phyloP scores from a whole-genome alignment of 2,888 invertebrate species.

The Macaria liturata region DNA sequence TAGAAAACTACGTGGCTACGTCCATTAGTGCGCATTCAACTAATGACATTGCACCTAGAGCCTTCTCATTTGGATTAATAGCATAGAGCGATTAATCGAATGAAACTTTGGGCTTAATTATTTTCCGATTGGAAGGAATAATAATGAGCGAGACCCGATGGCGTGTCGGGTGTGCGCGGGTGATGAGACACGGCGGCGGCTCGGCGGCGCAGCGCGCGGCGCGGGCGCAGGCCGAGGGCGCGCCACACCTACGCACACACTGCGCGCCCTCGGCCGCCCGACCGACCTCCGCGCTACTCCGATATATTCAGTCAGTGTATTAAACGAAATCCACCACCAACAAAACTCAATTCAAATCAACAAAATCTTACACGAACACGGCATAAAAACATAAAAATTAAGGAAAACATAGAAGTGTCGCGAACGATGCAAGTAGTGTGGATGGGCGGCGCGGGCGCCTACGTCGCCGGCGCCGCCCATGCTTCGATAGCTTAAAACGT shows the following conservation, averaged over 20 bases:
- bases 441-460: slow-evolving; percentile 74
- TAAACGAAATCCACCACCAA: slow-evolving; percentile 84
- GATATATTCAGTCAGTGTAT: slow-evolving; percentile 71
- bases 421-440: slow-evolving; percentile 76
- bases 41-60: slow-evolving; percentile 41
- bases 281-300: slow-evolving; percentile 42
- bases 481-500: slow-evolving; percentile 79
- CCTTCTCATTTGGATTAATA: slow-evolving; percentile 53
- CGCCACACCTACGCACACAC: slow-evolving; percentile 73
- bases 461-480: slow-evolving; percentile 72
- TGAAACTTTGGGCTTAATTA: slow-evolving; percentile 64
- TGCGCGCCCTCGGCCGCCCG: slow-evolving; percentile 55
- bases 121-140: slow-evolving; percentile 61
- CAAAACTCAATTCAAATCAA: slow-evolving; percentile 82
- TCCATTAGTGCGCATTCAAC: slow-evolving; percentile 23
- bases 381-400: slow-evolving; percentile 77
- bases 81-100: slow-evolving; percentile 64
- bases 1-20: slow-evolving; percentile 7
- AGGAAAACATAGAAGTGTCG: slow-evolving; percentile 81
- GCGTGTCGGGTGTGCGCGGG: slow-evolving; percentile 47
- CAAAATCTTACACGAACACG: slow-evolving; percentile 82
- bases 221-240: slow-evolving; percentile 51
- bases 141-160: slow-evolving; percentile 55
- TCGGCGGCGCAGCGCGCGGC: slow-evolving; percentile 32
- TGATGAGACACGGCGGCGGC: slow-evolving; percentile 44